Evolutionary conservation across 2,797 vertebrate genomes (phyloP).

Genomic region (Choloepus didactylus): DNA sequence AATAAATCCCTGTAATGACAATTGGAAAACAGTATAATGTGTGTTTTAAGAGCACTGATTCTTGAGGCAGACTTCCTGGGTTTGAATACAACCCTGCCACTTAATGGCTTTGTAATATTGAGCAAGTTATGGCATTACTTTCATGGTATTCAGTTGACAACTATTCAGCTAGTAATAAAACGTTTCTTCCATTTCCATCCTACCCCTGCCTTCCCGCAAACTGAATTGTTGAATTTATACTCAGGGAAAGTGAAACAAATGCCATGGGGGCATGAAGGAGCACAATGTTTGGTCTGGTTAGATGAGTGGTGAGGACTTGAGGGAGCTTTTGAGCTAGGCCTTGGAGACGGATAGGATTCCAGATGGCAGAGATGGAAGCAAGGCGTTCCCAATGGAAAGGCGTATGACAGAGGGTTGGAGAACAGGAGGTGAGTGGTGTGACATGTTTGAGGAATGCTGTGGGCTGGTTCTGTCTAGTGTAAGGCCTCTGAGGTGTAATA

Average conservation of each 20-base stretch:
- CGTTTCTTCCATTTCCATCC: background rate
- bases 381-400: accelerated
- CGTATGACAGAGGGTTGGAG: background rate
- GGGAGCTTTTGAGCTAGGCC: background rate
- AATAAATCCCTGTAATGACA: background rate
- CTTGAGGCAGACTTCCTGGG: background rate
- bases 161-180: background rate
- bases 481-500: background rate
- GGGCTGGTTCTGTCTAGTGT: background rate
- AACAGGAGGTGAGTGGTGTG: too few relatives aligned
- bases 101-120: background rate
- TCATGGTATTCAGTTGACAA: background rate
- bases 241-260: background rate
- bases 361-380: background rate
- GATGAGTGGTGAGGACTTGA: background rate
- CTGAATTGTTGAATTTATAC: background rate
- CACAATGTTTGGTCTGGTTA: background rate
- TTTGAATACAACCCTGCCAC: background rate
- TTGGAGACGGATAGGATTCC: background rate
- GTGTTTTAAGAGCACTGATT: background rate
- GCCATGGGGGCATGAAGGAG: background rate
- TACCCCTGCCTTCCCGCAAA: background rate
- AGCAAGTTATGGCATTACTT: background rate
- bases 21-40: background rate
- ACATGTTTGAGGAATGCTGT: background rate